These are phyloP conservation scores for Branchellion lobata DNA, from an alignment of 2,888 invertebrate genomes.

Conservation along the genomic window DNA sequence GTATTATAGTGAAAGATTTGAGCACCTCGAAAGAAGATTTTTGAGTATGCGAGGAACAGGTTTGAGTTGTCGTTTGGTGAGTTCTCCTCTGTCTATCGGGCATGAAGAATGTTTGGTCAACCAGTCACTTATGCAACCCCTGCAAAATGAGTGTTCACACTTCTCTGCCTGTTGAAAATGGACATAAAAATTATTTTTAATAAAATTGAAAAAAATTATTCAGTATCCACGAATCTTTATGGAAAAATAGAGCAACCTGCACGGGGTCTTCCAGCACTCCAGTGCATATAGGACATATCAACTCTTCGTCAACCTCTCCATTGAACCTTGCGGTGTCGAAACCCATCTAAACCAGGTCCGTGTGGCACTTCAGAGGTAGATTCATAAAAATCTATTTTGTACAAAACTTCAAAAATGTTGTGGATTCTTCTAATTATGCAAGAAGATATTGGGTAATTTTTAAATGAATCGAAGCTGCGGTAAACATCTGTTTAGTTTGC, in stretches of 20 bases:
- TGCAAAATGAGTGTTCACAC: slow-evolving; percentile 94
- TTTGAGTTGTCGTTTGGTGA: slow-evolving; percentile 80
- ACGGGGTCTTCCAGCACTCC: slow-evolving; percentile 90
- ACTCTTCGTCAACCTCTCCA: slow-evolving; percentile 93
- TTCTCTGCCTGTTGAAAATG: slow-evolving; percentile 74
- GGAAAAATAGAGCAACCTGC: slow-evolving; percentile 70
- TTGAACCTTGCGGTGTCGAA: slow-evolving; percentile 90
- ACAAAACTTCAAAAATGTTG: not conserved
- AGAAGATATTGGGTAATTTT: too few species aligned
- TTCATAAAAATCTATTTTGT: too few species aligned
- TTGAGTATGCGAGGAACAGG: slow-evolving; percentile 89
- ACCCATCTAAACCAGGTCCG: slow-evolving; percentile 76
- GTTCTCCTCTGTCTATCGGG: slow-evolving; percentile 86
- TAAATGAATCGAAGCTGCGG: too few species aligned
- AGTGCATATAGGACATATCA: slow-evolving; percentile 92
- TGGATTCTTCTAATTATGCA: too few species aligned
- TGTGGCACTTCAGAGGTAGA: too few species aligned
- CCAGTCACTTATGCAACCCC: slow-evolving; percentile 89
- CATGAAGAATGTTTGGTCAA: slow-evolving; percentile 88
- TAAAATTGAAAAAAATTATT: too few species aligned
- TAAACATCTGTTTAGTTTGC: too few species aligned
- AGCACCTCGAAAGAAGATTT: slow-evolving; percentile 74
- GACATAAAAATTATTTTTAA: too few species aligned
- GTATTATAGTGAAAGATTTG: too few species aligned
- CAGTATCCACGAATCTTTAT: too few species aligned